phyloP scores from a whole-genome alignment of 2,797 vertebrate species.

The Linurgus olivaceus region DNA sequence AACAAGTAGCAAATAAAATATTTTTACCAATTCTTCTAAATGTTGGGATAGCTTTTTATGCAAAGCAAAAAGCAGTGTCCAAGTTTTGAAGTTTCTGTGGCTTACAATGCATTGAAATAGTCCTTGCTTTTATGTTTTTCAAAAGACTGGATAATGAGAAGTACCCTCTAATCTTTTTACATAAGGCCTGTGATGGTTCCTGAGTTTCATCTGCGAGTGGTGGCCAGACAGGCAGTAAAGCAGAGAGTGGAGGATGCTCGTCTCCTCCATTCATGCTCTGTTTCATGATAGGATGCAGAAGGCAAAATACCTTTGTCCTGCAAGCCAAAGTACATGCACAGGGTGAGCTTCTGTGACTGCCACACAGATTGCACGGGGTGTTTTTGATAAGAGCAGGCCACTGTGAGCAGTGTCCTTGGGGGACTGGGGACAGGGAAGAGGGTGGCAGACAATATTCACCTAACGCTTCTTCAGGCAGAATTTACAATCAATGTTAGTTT shows the following conservation, averaged over 20 bases:
- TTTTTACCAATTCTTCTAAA: neutral
- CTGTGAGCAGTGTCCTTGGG: accelerated
- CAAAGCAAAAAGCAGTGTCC: neutral
- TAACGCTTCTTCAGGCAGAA: neutral
- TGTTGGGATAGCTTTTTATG: neutral
- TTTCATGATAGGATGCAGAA: neutral
- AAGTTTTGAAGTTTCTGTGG: neutral
- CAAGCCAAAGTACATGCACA: neutral
- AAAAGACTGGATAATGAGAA: neutral
- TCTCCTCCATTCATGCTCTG: accelerated
- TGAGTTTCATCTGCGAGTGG: neutral
- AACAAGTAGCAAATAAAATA: neutral
- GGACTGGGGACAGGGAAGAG: neutral
- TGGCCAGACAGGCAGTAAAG: neutral
- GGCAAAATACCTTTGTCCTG: neutral
- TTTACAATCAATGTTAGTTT: neutral
- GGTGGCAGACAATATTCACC: neutral
- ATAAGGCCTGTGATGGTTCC: neutral
- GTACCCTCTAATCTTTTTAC: neutral
- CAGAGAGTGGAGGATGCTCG: accelerated
- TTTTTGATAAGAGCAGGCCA: neutral
- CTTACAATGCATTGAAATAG: neutral
- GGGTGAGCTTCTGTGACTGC: neutral
- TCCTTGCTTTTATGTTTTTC: neutral
- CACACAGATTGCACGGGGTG: accelerated